A percentile compares a stretch with the other conserved stretches of the same genome.
These are phyloP conservation scores for Prionchulus punctatus DNA, from an alignment of 2,888 invertebrate species.

Conservation along the genomic window DNA sequence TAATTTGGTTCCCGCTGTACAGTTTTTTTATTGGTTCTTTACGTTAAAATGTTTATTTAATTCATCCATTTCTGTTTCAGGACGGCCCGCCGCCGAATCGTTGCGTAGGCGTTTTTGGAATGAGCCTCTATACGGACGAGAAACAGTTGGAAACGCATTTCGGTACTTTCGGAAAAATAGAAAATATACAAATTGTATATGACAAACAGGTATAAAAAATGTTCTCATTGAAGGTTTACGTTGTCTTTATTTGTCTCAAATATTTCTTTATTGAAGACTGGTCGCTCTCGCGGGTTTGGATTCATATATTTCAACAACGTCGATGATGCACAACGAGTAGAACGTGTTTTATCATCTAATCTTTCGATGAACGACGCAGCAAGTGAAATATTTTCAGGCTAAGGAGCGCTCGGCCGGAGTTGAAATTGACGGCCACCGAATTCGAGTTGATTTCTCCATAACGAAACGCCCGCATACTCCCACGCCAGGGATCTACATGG, in stretches of 20 bases:
- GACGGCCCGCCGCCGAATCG: slow-evolving; percentile 71
- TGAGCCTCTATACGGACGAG: slow-evolving; percentile 80
- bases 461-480: slow-evolving; percentile 25
- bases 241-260: no score
- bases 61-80: slow-evolving; percentile 28
- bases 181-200: slow-evolving; percentile 79
- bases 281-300: slow-evolving; percentile 26
- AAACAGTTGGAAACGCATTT: slow-evolving; percentile 78
- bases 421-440: slow-evolving; percentile 20
- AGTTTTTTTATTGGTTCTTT: no score
- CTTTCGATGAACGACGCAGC: no score
- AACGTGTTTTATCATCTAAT: slow-evolving; percentile 4
- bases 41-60: background rate
- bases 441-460: slow-evolving; percentile 25
- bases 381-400: no score
- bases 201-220: slow-evolving; percentile 46
- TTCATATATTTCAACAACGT: slow-evolving; percentile 22
- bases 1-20: no score
- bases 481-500: slow-evolving; percentile 28
- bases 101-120: slow-evolving; percentile 84
- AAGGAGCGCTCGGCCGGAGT: slow-evolving; percentile 12
- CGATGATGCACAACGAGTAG: slow-evolving; percentile 21
- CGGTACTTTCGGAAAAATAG: slow-evolving; percentile 74
- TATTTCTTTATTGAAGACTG: no score
- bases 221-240: no score